Base-by-base conservation (phyloP, 2,888 invertebrate genomes). In the Eulithis prunata region DNA sequence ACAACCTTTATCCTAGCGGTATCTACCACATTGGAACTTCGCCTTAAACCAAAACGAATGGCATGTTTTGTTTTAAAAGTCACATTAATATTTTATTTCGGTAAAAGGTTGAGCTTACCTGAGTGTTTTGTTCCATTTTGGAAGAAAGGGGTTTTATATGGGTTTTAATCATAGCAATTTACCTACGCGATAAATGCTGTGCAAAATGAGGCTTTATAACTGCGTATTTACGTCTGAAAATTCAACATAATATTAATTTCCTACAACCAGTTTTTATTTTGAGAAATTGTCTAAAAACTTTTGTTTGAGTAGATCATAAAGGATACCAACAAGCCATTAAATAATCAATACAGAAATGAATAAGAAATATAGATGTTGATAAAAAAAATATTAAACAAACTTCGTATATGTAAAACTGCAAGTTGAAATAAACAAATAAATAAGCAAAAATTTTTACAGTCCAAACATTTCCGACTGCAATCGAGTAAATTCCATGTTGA, bases 401-500 rank as follows among this genome's bases (percentile, higher is more conserved):
- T 21, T 21, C 21, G 21, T 21, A 21, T 1, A 2, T 2, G 3
- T 47, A 14, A 47, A 47, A 47, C 13, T 7, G 14, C 14, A 7
- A 8, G 47, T 7, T 28, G 12, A 28, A 51, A 12, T 36, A 2
- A 21, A 21, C 21, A 32, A 7, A 7, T 38, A 54, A 57, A 21
- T 43, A 60, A 58, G 11, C 43, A 14, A 21, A 21, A 36, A 51
- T 46, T 14, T 4, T 6, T 28, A 45, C n/a, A 49, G 13, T 12
- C 11, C 58, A 57, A 77, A 71, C 74, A 71, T 73, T 71, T 71
- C 74, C 10, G 66, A 70, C 64, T 61, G 70, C 76, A 76, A 78
- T 77, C 78, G 78, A 69, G 55, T 38, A 58, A 57, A 62, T 63
- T 55, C 61, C 55, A 71, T 76, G 76, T 78, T 75, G 75, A 73